Evolutionary conservation across 2,113 vertebrate species (phyloP).

Genomic region (Peucedramus taeniatus): DNA sequence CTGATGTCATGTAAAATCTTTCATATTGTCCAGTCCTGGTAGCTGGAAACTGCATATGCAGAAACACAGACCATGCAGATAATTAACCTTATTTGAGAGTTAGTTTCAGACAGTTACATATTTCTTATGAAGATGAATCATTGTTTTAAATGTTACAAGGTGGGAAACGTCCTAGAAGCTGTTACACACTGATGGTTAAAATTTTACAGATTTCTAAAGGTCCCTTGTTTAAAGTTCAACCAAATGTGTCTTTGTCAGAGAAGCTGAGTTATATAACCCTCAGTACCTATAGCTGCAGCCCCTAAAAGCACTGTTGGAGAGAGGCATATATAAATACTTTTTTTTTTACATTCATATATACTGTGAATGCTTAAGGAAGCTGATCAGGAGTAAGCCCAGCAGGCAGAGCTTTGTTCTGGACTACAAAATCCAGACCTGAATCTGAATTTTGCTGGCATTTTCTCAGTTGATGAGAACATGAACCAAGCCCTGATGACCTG

Average conservation of each 20-base stretch:
- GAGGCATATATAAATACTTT: not conserved
- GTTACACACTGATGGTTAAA: not conserved
- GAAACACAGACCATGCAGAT: not conserved
- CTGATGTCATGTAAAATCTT: not conserved
- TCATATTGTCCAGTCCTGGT: not conserved
- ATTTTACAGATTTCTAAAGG: not conserved
- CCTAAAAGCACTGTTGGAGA: not conserved
- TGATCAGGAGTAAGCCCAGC: not conserved
- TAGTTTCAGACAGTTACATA: conserved; percentile 10
- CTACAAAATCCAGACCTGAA: not conserved
- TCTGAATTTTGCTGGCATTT: not conserved
- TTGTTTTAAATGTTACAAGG: conserved; percentile 7
- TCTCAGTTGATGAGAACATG: not conserved
- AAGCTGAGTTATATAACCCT: not conserved
- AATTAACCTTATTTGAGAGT: not conserved
- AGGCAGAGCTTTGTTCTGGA: not conserved
- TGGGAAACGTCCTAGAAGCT: not conserved
- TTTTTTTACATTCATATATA: not conserved
- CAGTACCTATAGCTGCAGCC: not conserved
- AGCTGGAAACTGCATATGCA: not conserved
- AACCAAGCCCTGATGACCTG: not conserved
- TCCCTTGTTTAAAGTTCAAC: not conserved
- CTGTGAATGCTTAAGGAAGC: not conserved
- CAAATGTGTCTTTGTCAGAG: not conserved
- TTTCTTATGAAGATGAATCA: not conserved